Base-by-base conservation (phyloP, 1,140 invertebrate genomes). In the Lerema accius region DNA sequence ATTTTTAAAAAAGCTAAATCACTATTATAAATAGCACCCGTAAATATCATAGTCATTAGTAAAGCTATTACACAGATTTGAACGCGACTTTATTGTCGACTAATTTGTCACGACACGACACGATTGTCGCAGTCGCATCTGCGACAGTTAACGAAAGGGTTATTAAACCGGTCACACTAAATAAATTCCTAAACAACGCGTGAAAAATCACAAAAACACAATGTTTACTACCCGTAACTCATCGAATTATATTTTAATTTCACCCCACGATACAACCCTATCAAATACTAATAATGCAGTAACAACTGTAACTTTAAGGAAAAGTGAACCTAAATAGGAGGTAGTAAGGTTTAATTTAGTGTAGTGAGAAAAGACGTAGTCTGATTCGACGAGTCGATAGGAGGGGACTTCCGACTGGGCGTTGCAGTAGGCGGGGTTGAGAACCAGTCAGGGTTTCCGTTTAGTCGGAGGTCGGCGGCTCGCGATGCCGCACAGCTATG, bases 401-500 rank as follows among this genome's bases (percentile, higher is more conserved):
- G 80, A 74, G 75, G 80, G 79, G 76, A 76, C 59, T 43, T 15
- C 4, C 9, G 37, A 15, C 67, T 75, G 76, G 83, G 84, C 80
- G 85, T 71, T 16, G 60, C 45, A 32, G 15, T 62, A 80, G 84
- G 85, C 82, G 84, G 78, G 68, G 80, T 58, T 51, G 32, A 65
- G 16, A 51, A 51, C 67, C 65, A 72, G 71, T 76, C 67, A 70
- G 65, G 53, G 37, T 32, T 61, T 39, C 63, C 46, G 70, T 67
- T 84, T 78, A 89, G 86, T 88, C 53, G 65, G 63, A 65, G 73
- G 80, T 75, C 72, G 72, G 87, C 85, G 78, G 82, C 84, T 67
- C 79, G 85, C 82, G 65, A 85, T 87, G 87, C 78, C 84, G 83
- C 83, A 86, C 78, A 78, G 73, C 73, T 66, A 90, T 90, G 87